These are phyloP conservation scores for Eudemis profundana DNA, from an alignment of 2,888 invertebrate species.

Conservation along the genomic window DNA sequence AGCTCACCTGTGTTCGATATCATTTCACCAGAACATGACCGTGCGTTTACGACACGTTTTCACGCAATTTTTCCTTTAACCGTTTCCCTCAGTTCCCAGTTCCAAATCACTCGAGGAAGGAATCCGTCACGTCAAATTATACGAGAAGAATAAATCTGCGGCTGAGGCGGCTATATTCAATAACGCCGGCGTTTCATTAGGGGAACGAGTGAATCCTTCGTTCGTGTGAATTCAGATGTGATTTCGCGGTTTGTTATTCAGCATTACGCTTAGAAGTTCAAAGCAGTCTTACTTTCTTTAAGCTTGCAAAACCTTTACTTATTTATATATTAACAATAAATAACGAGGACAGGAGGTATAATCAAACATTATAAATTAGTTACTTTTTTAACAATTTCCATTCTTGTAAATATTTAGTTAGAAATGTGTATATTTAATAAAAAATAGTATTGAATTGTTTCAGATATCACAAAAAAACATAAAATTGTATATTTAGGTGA, in stretches of 20 bases:
- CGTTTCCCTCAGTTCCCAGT: constrained; percentile 10
- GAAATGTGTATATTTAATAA: too few relatives aligned
- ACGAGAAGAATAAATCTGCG: constrained; percentile 70
- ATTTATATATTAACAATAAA: too few relatives aligned
- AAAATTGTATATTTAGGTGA: too few relatives aligned
- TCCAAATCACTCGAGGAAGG: constrained; percentile 66
- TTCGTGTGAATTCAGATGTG: constrained; percentile 54
- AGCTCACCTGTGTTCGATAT: background rate
- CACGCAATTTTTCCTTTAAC: background rate
- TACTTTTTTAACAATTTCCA: too few relatives aligned
- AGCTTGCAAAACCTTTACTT: background rate
- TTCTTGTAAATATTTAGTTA: too few relatives aligned
- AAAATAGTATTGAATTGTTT: too few relatives aligned
- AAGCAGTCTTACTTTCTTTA: constrained; percentile 15
- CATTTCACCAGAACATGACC: background rate
- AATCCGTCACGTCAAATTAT: constrained; percentile 76
- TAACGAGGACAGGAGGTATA: too few relatives aligned
- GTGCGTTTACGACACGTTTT: background rate
- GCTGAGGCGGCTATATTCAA: constrained; percentile 55
- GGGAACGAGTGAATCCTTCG: constrained; percentile 66
- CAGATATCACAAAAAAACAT: too few relatives aligned
- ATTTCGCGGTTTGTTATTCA: constrained; percentile 45
- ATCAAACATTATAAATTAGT: too few relatives aligned
- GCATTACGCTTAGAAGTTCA: constrained; percentile 29
- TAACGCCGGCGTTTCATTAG: constrained; percentile 69